Percentiles rank a stretch among this genome's conserved stretches.
phyloP scores from a whole-genome alignment of 2,888 invertebrate species.

The Eucera pruinosa region DNA sequence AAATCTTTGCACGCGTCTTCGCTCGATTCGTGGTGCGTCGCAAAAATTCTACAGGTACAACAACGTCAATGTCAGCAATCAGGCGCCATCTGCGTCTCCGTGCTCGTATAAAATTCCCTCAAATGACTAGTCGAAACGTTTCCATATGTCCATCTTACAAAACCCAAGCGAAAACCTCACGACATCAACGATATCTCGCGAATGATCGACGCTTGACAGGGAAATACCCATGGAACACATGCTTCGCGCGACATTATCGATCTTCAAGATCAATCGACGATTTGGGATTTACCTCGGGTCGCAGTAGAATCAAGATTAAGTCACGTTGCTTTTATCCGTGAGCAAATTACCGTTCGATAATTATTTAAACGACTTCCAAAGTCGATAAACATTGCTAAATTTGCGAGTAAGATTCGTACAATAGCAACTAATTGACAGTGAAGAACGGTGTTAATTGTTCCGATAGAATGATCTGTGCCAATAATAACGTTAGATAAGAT shows the following conservation, averaged over 20 bases:
- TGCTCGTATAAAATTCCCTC: not conserved
- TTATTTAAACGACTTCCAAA: no score
- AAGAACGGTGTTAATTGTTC: no score
- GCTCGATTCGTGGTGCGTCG: no score
- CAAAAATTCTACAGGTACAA: no score
- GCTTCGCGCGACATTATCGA: conserved; percentile 44
- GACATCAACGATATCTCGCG: conserved; percentile 6
- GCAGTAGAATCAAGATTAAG: no score
- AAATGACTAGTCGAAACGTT: conserved; percentile 11
- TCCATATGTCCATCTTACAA: not conserved
- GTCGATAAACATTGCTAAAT: no score
- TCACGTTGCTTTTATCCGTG: conserved; percentile 59
- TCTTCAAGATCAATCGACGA: conserved; percentile 51
- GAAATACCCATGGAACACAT: conserved; percentile 18
- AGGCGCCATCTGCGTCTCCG: not conserved
- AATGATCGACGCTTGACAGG: conserved; percentile 20
- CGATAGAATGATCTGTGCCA: no score
- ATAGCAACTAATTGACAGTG: no score
- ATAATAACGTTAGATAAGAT: no score
- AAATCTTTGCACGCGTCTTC: no score
- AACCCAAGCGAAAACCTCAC: not conserved
- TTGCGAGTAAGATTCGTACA: no score
- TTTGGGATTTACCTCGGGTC: conserved; percentile 73
- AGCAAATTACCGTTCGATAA: no score
- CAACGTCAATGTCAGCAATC: not conserved